phyloP scores from a whole-genome alignment of 2,797 vertebrate genomes.

The Notamacropus eugenii region DNA sequence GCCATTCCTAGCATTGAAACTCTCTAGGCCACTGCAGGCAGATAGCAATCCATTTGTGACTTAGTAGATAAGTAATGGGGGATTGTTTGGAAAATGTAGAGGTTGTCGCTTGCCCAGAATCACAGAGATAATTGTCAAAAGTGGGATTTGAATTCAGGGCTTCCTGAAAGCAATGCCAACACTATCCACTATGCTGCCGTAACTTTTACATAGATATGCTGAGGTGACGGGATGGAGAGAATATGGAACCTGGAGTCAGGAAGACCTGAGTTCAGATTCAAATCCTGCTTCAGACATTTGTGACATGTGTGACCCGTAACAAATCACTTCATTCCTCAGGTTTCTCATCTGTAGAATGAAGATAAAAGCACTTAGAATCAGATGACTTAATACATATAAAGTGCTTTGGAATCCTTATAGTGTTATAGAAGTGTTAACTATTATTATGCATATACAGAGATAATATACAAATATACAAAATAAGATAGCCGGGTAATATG shows the following conservation, averaged over 20 bases:
- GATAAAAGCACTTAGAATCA: background rate
- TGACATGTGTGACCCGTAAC: background rate
- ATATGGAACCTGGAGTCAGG: background rate
- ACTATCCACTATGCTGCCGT: background rate
- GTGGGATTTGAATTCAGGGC: background rate
- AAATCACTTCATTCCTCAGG: background rate
- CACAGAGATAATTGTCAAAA: background rate
- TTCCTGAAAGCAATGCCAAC: background rate
- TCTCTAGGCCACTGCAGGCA: background rate
- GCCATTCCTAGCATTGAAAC: background rate
- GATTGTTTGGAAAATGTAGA: background rate
- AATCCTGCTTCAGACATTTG: background rate
- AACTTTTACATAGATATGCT: background rate
- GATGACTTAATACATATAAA: background rate
- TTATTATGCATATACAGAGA: background rate
- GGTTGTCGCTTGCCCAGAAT: background rate
- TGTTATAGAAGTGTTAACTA: background rate
- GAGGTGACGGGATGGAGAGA: background rate
- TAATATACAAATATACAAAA: constrained; percentile 1
- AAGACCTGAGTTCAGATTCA: background rate
- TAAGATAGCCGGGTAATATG: constrained; percentile 38
- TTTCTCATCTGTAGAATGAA: background rate
- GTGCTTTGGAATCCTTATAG: background rate
- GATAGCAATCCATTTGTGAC: background rate
- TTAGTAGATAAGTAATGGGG: background rate